phyloP scores from a whole-genome alignment of 2,113 vertebrate genomes.

The Lepisosteus oculatus region DNA sequence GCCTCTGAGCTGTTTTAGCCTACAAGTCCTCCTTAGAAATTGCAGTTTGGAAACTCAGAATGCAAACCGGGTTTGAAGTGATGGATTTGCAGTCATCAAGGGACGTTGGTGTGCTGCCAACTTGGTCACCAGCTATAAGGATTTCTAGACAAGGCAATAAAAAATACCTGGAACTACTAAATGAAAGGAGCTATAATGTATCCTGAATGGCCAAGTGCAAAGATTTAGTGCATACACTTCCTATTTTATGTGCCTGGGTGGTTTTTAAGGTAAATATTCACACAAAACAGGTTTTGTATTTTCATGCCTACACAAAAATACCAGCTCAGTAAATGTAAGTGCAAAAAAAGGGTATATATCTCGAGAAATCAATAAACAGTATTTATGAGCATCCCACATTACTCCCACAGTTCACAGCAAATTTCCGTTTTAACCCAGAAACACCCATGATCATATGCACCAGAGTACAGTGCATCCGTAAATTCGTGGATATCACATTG shows the following conservation, averaged over 20 bases:
- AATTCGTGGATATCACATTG: background rate
- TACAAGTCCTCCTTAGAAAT: background rate
- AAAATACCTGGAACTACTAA: background rate
- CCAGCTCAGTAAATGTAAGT: background rate
- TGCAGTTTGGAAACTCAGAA: background rate
- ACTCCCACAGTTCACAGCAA: constrained; percentile 6
- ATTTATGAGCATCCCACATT: background rate
- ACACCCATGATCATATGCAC: background rate
- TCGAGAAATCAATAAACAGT: constrained; percentile 12
- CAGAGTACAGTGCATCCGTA: background rate
- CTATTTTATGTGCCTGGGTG: background rate
- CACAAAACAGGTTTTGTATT: background rate
- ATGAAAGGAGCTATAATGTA: background rate
- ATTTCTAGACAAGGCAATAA: background rate
- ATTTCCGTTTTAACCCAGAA: constrained; percentile 7
- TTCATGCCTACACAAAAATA: background rate
- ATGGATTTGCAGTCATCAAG: background rate
- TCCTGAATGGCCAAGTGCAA: background rate
- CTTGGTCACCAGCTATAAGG: background rate
- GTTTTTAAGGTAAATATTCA: background rate
- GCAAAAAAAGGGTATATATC: background rate
- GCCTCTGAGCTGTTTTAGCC: background rate
- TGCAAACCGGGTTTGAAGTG: background rate
- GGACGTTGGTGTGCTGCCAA: background rate
- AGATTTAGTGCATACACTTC: background rate